Evolutionary conservation across 2,797 vertebrate genomes (phyloP).

Genomic region (Falco berigora): DNA sequence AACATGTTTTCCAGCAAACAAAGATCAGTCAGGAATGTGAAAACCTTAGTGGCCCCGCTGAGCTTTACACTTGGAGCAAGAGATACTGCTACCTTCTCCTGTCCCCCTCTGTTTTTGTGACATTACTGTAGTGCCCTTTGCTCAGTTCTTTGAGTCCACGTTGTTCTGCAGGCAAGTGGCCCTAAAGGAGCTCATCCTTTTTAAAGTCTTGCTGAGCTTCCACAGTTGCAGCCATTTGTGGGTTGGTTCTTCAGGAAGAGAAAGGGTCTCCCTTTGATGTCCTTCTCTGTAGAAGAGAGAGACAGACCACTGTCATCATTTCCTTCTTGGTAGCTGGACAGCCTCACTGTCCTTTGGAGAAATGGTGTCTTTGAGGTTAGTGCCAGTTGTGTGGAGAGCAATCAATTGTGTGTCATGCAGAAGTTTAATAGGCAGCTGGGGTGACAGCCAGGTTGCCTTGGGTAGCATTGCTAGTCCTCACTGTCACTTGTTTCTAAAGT

Average conservation of each 20-base stretch:
- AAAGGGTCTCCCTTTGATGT: not conserved
- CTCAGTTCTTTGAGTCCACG: not conserved
- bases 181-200: not conserved
- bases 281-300: not conserved
- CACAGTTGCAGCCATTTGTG: not conserved
- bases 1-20: not conserved
- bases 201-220: not conserved
- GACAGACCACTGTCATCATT: not conserved
- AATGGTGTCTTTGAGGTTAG: not conserved
- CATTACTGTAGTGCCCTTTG: not conserved
- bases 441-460: not conserved
- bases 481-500: not conserved
- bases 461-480: not conserved
- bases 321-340: not conserved
- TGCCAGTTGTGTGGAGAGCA: not conserved
- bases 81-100: not conserved
- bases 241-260: not conserved
- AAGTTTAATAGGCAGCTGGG: not conserved
- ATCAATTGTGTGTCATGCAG: not conserved
- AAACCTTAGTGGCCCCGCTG: not conserved
- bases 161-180: not conserved
- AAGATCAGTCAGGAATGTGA: not conserved
- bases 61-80: not conserved
- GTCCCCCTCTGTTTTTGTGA: not conserved
- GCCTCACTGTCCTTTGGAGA: not conserved